These are phyloP conservation scores for Drosophila gaucha DNA, from an alignment of 2,888 invertebrate genomes.

Conservation along the genomic window DNA sequence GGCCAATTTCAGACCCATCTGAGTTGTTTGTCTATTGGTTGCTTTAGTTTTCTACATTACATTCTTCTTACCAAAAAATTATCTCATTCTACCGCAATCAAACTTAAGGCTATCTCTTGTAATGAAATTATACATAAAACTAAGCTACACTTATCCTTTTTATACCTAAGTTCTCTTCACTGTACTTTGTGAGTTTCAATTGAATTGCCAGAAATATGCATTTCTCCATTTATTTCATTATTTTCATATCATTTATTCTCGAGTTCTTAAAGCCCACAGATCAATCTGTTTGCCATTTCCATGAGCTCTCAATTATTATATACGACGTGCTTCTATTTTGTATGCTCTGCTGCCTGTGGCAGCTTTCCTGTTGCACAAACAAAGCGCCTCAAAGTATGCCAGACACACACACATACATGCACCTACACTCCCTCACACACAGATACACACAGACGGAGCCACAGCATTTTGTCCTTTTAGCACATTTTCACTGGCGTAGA, in stretches of 20 bases:
- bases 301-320: constrained; percentile 28
- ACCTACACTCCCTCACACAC: too few species aligned
- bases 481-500: constrained; percentile 13
- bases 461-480: constrained; percentile 21
- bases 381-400: constrained; percentile 26
- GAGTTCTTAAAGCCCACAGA: neutral
- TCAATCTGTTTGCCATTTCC: constrained; percentile 18
- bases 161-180: too few species aligned
- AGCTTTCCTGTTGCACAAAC: constrained; percentile 9
- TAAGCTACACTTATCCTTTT: too few species aligned
- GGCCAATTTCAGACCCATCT: too few species aligned
- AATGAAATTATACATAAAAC: too few species aligned
- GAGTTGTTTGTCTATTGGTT: too few species aligned
- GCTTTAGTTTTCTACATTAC: too few species aligned
- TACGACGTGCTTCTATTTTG: constrained; percentile 1
- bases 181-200: neutral
- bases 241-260: neutral
- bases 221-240: neutral
- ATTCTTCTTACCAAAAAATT: too few species aligned
- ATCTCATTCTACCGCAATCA: too few species aligned
- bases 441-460: constrained; percentile 1
- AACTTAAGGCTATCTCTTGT: too few species aligned
- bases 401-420: constrained; percentile 4
- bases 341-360: constrained; percentile 15
- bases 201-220: neutral